Conservation (phyloP, 2,797 vertebrate species). For the Buceros bicornis region DNA sequence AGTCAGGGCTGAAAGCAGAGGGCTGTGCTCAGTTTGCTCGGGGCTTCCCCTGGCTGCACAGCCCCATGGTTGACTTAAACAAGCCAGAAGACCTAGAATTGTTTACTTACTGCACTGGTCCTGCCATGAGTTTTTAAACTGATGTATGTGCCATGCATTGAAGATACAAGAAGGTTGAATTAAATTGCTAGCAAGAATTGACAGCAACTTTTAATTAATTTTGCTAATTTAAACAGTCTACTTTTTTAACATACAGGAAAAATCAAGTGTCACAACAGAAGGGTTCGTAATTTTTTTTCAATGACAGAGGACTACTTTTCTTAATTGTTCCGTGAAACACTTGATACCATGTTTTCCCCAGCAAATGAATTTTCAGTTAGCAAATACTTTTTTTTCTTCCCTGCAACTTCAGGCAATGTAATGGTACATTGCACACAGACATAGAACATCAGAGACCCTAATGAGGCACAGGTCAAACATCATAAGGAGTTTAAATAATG, state of each 20-base stretch:
- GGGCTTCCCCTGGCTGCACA: background rate
- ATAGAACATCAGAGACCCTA: background rate
- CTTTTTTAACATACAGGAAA: background rate
- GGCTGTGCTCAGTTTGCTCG: background rate
- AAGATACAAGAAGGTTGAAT: background rate
- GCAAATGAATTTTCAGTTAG: background rate
- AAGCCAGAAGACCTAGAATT: background rate
- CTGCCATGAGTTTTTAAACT: background rate
- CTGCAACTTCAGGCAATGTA: background rate
- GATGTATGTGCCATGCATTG: background rate
- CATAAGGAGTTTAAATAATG: constrained; percentile 5
- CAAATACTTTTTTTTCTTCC: background rate
- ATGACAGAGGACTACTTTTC: background rate
- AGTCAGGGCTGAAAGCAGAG: background rate
- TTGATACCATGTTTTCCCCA: background rate
- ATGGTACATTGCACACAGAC: background rate
- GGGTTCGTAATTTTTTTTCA: background rate
- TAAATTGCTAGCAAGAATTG: background rate
- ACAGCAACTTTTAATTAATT: background rate
- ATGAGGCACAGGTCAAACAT: constrained; percentile 18
- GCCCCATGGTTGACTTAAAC: background rate
- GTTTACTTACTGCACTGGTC: background rate
- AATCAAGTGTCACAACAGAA: background rate
- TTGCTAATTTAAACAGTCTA: background rate
- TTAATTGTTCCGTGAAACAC: background rate